A percentile compares a stretch with the other conserved stretches of the same genome.
phyloP scores from a whole-genome alignment of 2,888 invertebrate genomes.

The Cheilosia impressa region DNA sequence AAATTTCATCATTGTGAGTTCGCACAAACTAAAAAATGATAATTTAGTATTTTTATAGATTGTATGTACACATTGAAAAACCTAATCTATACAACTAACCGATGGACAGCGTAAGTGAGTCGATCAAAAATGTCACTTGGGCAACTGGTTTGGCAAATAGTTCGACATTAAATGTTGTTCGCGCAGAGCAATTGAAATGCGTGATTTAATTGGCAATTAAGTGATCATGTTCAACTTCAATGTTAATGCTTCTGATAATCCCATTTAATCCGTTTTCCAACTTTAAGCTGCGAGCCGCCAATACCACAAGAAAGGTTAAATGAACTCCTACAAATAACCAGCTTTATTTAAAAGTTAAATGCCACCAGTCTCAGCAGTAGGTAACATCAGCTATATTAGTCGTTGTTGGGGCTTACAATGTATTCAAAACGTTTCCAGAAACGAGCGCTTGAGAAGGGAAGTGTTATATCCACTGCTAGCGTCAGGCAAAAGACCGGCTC shows the following conservation, averaged over 20 bases:
- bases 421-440: slow-evolving; percentile 3
- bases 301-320: slow-evolving; percentile 15
- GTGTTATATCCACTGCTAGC: neutral
- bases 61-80: too few relatives aligned
- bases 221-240: slow-evolving; percentile 3
- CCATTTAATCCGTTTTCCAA: neutral
- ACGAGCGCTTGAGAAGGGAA: neutral
- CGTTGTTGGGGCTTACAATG: neutral
- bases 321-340: slow-evolving; percentile 2
- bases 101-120: too few relatives aligned
- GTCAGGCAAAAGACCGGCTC: slow-evolving; percentile 7
- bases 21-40: too few relatives aligned
- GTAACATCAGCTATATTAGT: neutral
- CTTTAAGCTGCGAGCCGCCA: neutral
- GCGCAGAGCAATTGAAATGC: slow-evolving; percentile 11
- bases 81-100: too few relatives aligned
- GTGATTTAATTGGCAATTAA: slow-evolving; percentile 28
- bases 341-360: slow-evolving; percentile 15
- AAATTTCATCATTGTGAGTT: too few relatives aligned
- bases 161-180: slow-evolving; percentile 19
- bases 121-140: too few relatives aligned
- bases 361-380: neutral
- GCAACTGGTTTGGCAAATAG: neutral
- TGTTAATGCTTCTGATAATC: neutral
- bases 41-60: too few relatives aligned